Evolutionary conservation across 2,113 vertebrate genomes (phyloP).

Genomic region (Motacilla tschutschensis): DNA sequence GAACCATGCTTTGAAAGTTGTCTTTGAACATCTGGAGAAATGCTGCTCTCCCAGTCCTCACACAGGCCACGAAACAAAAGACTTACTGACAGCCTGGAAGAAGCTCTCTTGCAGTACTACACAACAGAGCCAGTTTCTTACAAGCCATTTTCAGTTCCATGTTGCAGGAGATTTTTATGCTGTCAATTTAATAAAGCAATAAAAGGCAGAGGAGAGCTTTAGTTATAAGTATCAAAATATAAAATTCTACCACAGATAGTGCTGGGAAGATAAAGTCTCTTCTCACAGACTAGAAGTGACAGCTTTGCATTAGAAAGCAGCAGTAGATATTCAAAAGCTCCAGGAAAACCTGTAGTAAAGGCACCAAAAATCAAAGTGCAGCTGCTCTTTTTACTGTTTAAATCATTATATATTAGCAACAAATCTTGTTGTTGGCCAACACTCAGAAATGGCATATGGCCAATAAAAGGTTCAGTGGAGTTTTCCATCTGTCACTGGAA

Average conservation of each 20-base stretch:
- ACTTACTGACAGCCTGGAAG: neutral
- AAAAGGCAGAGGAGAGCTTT: constrained; percentile 37
- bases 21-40: neutral
- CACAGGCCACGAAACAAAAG: neutral
- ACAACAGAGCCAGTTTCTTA: neutral
- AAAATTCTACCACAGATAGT: neutral
- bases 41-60: neutral
- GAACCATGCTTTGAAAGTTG: neutral
- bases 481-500: constrained; percentile 76
- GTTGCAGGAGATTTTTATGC: constrained; percentile 19
- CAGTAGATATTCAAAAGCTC: constrained; percentile 29
- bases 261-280: constrained; percentile 9
- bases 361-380: constrained; percentile 65
- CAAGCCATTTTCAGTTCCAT: neutral
- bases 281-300: constrained; percentile 16
- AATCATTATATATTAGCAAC: constrained; percentile 79
- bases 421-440: constrained; percentile 74
- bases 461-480: constrained; percentile 70
- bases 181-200: constrained; percentile 44
- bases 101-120: neutral
- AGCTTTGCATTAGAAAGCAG: constrained; percentile 21
- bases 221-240: constrained; percentile 41
- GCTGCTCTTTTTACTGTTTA: constrained; percentile 72
- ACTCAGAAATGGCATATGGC: constrained; percentile 74
- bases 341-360: constrained; percentile 54